Evolutionary conservation across 2,888 invertebrate species (phyloP), one percentile per base, ranked within the genome.

Genomic region (Eupithecia subfuscata): DNA sequence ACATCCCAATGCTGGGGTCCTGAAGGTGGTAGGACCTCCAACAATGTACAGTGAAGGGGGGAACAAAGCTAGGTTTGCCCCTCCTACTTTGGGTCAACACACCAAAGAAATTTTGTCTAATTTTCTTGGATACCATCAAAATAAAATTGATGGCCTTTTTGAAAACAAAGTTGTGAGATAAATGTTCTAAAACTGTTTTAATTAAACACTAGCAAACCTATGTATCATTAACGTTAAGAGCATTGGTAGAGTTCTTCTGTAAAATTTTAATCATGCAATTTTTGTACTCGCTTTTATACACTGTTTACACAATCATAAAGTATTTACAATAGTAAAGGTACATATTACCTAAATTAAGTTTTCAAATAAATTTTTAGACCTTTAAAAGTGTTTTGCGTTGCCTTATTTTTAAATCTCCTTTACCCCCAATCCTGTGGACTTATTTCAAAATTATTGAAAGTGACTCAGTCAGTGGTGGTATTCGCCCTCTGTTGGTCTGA

Each of bases 51-150:
- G 97, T 82, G 96, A 95, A 71, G 96, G 97, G 0, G 95, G 96
- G 0, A 98, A 98, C 86, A 90, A 92, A 79, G 96, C 97, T 0
- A 95, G 97, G 75, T 93, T 93, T 4, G 96, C 98, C 0, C 99
- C 99, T 0, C 99, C 99, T 0, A 90, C 94, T 11, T 92, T 99
- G 40, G 99, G 99, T 0, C 96, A 99, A 88, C 99, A 99, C 86
- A 99, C 99, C 0, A 93, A 94, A 76, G 96, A 97, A 82, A 95
- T 99, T 70, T 92, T 99, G 60, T 89, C 91, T n/a, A 91, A 96
- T 77, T 87, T 97, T 79, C 91, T 98, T 65, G 95, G 96, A 1
- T 97, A 97, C 85, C 92, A 95, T 69, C 91, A 95, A 14, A 89
- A 93, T 25, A 93, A 96, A 85, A 96, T 98, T 82, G 82, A 95